Conservation (phyloP, 2,888 invertebrate genomes). For the Apodemia mormo region DNA sequence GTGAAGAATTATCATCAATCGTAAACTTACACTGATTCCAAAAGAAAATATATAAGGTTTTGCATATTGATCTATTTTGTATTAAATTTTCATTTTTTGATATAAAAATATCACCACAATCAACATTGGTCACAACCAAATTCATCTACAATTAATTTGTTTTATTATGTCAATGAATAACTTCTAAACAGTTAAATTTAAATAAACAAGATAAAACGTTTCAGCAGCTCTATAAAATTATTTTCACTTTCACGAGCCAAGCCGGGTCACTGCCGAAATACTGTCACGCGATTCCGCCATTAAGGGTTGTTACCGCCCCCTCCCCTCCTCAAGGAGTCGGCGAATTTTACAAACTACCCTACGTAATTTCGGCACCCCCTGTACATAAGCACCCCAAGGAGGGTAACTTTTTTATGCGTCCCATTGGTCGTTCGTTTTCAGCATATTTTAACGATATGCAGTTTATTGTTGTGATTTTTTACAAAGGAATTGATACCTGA, state of each 20-base stretch:
- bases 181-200: not conserved
- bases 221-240: constrained; percentile 62
- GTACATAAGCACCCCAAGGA: constrained; percentile 56
- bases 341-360: constrained; percentile 78
- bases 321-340: constrained; percentile 57
- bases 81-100: too few species aligned
- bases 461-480: constrained; percentile 53
- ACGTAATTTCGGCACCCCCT: constrained; percentile 61
- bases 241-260: constrained; percentile 78
- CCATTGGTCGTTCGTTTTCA: constrained; percentile 49
- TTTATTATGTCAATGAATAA: not conserved
- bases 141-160: too few species aligned
- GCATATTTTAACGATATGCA: constrained; percentile 60
- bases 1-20: too few species aligned
- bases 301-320: constrained; percentile 69
- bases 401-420: constrained; percentile 57
- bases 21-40: too few species aligned
- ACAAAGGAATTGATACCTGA: constrained; percentile 34
- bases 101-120: too few species aligned
- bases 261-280: constrained; percentile 80
- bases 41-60: too few species aligned
- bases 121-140: too few species aligned
- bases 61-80: too few species aligned
- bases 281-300: constrained; percentile 81
- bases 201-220: constrained; percentile 18